phyloP scores from a whole-genome alignment of 2,888 invertebrate genomes.

The Lucinisca nassula region DNA sequence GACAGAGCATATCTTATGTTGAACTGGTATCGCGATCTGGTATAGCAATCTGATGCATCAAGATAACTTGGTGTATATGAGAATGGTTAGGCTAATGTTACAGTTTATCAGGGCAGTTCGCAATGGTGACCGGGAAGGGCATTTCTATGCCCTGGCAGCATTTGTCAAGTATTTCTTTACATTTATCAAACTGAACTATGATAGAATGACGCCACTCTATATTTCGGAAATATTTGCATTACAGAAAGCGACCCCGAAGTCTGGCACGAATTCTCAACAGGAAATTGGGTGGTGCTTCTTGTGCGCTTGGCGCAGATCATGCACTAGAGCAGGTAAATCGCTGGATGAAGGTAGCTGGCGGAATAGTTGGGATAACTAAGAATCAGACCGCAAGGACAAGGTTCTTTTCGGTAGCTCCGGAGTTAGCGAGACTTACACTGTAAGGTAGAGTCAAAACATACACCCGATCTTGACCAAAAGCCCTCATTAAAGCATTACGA shows the following conservation, averaged over 20 bases:
- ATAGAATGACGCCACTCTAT: constrained; percentile 26
- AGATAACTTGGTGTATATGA: background rate
- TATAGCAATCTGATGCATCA: too few relatives aligned
- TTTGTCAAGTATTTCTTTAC: constrained; percentile 29
- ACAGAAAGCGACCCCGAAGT: background rate
- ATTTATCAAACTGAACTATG: constrained; percentile 27
- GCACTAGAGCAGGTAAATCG: constrained; percentile 20
- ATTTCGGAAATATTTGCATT: constrained; percentile 19
- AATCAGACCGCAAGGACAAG: constrained; percentile 12
- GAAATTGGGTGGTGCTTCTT: constrained; percentile 31
- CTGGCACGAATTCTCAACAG: constrained; percentile 14
- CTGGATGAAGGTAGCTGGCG: constrained; percentile 30
- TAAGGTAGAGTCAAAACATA: background rate
- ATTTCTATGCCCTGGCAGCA: background rate
- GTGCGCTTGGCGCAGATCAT: constrained; percentile 40
- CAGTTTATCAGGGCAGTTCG: constrained; percentile 26
- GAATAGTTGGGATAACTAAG: constrained; percentile 14
- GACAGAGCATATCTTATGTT: too few relatives aligned
- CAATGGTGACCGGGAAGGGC: constrained; percentile 13
- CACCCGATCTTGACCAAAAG: background rate
- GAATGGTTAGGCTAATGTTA: background rate
- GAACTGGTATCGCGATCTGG: too few relatives aligned
- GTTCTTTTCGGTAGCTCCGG: constrained; percentile 6
- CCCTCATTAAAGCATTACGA: background rate
- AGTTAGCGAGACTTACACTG: background rate